phyloP scores from a whole-genome alignment of 2,797 vertebrate species.

The Myripristis murdjan region DNA sequence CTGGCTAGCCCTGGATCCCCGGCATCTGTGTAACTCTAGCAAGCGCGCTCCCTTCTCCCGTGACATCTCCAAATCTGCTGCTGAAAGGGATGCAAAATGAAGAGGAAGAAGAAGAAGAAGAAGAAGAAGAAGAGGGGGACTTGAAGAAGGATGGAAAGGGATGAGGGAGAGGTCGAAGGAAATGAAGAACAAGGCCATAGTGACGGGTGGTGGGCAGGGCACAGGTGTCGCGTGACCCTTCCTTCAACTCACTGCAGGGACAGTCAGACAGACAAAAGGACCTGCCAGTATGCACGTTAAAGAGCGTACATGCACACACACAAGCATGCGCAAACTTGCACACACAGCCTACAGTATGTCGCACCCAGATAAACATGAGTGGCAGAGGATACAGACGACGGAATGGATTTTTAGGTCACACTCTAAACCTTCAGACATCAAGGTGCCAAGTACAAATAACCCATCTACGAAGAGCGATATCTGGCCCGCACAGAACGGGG shows the following conservation, averaged over 20 bases:
- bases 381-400: constrained; percentile 59
- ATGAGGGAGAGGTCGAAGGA: constrained; percentile 46
- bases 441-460: constrained; percentile 63
- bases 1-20: constrained; percentile 14
- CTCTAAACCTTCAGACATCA: constrained; percentile 68
- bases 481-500: constrained; percentile 50
- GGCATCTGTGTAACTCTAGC: constrained; percentile 28
- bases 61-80: constrained; percentile 31
- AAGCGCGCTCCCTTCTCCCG: constrained; percentile 12
- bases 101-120: constrained; percentile 36
- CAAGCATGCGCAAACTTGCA: constrained; percentile 35
- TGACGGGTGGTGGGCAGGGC: constrained; percentile 8
- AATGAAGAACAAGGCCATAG: constrained; percentile 53
- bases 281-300: constrained; percentile 34
- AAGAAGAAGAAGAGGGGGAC: too few species aligned
- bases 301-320: not conserved
- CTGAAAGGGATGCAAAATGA: constrained; percentile 11
- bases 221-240: constrained; percentile 48
- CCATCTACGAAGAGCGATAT: constrained; percentile 54
- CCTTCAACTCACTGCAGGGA: constrained; percentile 51
- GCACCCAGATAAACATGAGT: constrained; percentile 61
- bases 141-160: constrained; percentile 46
- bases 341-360: not conserved
- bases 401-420: constrained; percentile 58
- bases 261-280: constrained; percentile 65